Conservation (phyloP, 2,797 vertebrate genomes). For the Discoglossus pictus region DNA sequence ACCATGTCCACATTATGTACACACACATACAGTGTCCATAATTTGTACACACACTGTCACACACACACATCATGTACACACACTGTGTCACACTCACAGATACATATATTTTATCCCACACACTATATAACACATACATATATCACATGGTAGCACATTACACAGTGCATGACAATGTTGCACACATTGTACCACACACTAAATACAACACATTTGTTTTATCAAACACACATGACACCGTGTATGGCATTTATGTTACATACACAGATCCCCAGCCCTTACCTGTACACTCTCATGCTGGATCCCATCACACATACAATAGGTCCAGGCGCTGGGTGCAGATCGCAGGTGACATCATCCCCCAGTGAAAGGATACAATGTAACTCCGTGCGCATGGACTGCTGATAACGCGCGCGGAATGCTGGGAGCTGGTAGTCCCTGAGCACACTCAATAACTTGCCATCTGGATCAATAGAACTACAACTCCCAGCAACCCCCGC, state of each 20-base stretch:
- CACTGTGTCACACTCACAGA: too few species aligned
- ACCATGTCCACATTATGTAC: too few species aligned
- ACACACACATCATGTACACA: too few species aligned
- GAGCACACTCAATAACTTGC: rapidly evolving
- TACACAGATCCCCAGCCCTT: conserved; percentile 50
- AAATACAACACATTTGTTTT: too few species aligned
- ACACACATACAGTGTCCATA: too few species aligned
- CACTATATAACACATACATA: too few species aligned
- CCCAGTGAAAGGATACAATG: conserved; percentile 59
- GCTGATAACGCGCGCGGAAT: conserved; percentile 38
- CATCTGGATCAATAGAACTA: neutral
- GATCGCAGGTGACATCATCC: conserved; percentile 77
- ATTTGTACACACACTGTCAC: too few species aligned
- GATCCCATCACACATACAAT: conserved; percentile 12
- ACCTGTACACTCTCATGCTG: conserved; percentile 54
- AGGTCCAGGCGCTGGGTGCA: conserved; percentile 13
- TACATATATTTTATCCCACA: too few species aligned
- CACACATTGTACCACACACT: too few species aligned
- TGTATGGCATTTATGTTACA: conserved; percentile 18
- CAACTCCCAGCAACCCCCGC: conserved; percentile 12
- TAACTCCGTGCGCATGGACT: conserved; percentile 38
- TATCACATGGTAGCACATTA: too few species aligned
- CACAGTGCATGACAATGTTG: too few species aligned
- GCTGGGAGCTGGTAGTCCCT: conserved; percentile 50
- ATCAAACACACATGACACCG: too few species aligned